Percentiles rank a stretch among this genome's conserved stretches.
Evolutionary conservation across 2,888 invertebrate genomes (phyloP).

Genomic region (Diaperis boleti): DNA sequence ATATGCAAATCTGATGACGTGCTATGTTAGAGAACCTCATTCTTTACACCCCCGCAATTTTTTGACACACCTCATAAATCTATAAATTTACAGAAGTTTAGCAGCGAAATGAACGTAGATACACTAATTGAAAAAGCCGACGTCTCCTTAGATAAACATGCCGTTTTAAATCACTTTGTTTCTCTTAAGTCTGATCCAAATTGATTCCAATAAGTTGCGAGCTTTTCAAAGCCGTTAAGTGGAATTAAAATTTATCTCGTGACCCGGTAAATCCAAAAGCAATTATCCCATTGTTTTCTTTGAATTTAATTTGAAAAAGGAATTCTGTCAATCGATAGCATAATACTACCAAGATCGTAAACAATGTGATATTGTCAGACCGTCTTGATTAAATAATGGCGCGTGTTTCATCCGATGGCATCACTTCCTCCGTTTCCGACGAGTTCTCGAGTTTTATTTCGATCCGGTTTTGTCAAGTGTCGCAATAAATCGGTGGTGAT

Average conservation of each 20-base stretch:
- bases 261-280: not conserved
- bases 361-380: conserved; percentile 32
- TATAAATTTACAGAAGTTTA: no score
- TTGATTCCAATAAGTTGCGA: not conserved
- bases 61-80: no score
- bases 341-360: conserved; percentile 9
- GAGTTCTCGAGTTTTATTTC: conserved; percentile 30
- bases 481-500: conserved; percentile 25
- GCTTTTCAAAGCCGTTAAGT: not conserved
- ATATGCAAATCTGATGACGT: not conserved
- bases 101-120: no score
- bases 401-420: conserved; percentile 40
- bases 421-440: conserved; percentile 24
- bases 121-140: not conserved
- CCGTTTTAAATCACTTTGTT: not conserved
- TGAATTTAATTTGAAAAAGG: conserved; percentile 1
- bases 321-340: not conserved
- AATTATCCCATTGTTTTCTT: not conserved
- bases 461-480: conserved; percentile 23
- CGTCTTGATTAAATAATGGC: conserved; percentile 39
- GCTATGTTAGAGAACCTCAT: not conserved
- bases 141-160: no score
- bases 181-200: not conserved
- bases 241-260: not conserved
- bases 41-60: no score